Evolutionary conservation across 2,888 invertebrate genomes (phyloP).

Genomic region (Cheilosia scutellata): DNA sequence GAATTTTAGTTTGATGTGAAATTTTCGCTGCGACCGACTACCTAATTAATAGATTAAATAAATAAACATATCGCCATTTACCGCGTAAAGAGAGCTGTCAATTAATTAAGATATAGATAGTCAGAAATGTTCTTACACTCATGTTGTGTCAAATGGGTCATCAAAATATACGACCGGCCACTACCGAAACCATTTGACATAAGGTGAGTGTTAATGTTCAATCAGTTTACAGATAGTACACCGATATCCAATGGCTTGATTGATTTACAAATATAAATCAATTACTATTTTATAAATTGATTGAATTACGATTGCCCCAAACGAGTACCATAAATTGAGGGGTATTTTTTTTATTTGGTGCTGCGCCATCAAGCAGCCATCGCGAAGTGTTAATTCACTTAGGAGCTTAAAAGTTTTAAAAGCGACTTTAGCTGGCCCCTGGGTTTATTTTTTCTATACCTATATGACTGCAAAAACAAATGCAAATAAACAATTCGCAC

Average conservation of each 20-base stretch:
- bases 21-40: no score
- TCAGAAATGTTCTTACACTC: background rate
- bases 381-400: constrained; percentile 10
- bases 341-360: background rate
- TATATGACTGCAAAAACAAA: background rate
- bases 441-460: background rate
- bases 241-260: constrained; percentile 51
- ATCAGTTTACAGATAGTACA: constrained; percentile 19
- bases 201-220: constrained; percentile 38
- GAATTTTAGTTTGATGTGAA: no score
- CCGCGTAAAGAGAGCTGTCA: no score
- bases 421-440: background rate
- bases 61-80: no score
- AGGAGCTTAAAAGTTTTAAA: constrained; percentile 11
- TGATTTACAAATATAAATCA: constrained; percentile 52
- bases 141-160: background rate
- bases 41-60: no score
- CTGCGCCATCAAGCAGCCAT: background rate
- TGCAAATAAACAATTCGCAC: constrained; percentile 5
- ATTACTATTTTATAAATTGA: constrained; percentile 47
- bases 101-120: background rate
- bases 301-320: constrained; percentile 45
- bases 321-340: constrained; percentile 1
- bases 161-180: background rate
- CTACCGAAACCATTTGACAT: constrained; percentile 30